Evolutionary conservation across 2,797 vertebrate genomes (phyloP).

Genomic region (Hybognathus amarus): DNA sequence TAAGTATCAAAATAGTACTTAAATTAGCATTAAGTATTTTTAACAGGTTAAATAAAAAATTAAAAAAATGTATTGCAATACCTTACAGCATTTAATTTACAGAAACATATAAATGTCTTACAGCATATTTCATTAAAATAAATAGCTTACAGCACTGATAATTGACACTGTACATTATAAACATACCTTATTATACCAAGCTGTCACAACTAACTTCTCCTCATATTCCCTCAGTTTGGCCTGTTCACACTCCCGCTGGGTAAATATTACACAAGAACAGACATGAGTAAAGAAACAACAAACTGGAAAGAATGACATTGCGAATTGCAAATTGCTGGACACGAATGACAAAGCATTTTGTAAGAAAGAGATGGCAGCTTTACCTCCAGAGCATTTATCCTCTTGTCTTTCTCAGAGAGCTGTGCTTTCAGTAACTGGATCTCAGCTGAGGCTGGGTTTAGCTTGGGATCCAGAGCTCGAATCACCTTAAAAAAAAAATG

Average conservation of each 20-base stretch:
- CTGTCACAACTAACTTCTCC: slow-evolving; percentile 96
- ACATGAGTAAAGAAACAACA: background rate
- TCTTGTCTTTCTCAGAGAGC: slow-evolving; percentile 89
- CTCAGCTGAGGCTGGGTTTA: slow-evolving; percentile 96
- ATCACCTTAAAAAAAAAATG: slow-evolving; percentile 83
- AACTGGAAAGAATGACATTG: background rate
- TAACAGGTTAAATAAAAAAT: too few species aligned
- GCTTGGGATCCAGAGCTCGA: slow-evolving; percentile 93
- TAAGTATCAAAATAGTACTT: too few species aligned
- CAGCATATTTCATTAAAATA: too few species aligned
- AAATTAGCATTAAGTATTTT: too few species aligned
- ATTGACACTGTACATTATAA: background rate
- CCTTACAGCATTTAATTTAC: background rate
- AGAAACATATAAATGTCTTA: background rate
- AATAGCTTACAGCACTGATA: background rate
- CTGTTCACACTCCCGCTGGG: slow-evolving; percentile 90
- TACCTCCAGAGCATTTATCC: slow-evolving; percentile 90
- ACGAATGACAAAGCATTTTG: background rate
- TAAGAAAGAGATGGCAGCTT: background rate
- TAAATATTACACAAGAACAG: slow-evolving; percentile 4
- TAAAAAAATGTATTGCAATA: too few species aligned
- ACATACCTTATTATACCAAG: slow-evolving; percentile 96
- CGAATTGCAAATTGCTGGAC: background rate
- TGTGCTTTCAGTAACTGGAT: slow-evolving; percentile 91
- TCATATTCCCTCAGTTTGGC: slow-evolving; percentile 92